These are phyloP conservation scores for Hemichromis elongatus DNA, from an alignment of 2,113 vertebrate species.

Conservation along the genomic window DNA sequence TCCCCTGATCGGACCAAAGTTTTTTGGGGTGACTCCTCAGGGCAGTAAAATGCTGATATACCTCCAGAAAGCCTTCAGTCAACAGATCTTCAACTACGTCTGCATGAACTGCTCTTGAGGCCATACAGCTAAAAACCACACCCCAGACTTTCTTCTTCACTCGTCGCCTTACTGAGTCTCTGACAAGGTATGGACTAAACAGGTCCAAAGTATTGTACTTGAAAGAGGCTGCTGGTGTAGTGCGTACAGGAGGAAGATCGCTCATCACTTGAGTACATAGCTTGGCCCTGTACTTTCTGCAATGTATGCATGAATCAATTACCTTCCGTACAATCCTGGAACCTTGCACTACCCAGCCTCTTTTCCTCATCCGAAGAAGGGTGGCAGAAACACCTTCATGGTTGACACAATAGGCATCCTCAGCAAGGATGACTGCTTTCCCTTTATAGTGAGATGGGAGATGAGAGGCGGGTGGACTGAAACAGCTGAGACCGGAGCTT, in stretches of 20 bases:
- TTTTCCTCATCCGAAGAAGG: background rate
- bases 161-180: rapidly evolving
- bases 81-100: background rate
- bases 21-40: too few species aligned
- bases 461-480: too few species aligned
- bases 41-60: too few species aligned
- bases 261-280: background rate
- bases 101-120: background rate
- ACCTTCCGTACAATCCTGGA: background rate
- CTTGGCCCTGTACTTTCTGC: rapidly evolving
- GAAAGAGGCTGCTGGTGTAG: rapidly evolving
- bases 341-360: background rate
- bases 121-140: rapidly evolving
- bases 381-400: background rate
- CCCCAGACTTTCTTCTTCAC: background rate
- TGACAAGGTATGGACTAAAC: background rate
- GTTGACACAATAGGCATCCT: background rate
- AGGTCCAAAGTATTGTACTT: background rate
- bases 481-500: too few species aligned
- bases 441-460: too few species aligned
- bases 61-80: too few species aligned
- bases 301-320: background rate
- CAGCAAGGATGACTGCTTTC: too few species aligned
- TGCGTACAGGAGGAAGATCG: rapidly evolving
- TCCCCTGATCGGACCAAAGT: too few species aligned